Conservation (phyloP, 2,113 vertebrate species). For the Redunca redunca region DNA sequence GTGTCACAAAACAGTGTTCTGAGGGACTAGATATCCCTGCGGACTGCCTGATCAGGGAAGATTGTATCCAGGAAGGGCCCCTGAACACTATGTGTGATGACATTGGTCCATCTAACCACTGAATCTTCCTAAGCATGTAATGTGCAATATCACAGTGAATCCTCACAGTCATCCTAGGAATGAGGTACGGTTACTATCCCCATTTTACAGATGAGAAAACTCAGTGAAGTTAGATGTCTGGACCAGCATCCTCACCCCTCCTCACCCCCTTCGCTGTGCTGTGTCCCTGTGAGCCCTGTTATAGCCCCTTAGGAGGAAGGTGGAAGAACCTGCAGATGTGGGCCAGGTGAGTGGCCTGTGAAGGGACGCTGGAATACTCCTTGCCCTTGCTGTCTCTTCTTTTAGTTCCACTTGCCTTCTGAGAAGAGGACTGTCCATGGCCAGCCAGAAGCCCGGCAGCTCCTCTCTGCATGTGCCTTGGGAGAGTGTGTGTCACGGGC, state of each 20-base stretch:
- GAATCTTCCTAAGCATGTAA: fast-evolving
- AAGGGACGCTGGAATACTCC: not conserved
- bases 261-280: fast-evolving
- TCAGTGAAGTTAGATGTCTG: not conserved
- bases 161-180: fast-evolving
- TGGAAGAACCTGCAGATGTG: no score
- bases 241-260: no score
- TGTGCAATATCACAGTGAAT: not conserved
- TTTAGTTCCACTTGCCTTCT: not conserved
- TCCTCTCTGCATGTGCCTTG: not conserved
- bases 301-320: not conserved
- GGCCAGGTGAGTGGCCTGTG: not conserved
- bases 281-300: not conserved
- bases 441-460: not conserved
- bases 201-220: not conserved
- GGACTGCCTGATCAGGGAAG: not conserved
- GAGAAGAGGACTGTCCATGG: not conserved
- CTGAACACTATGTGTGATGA: fast-evolving
- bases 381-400: not conserved
- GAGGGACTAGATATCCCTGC: fast-evolving
- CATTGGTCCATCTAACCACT: no score
- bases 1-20: not conserved
- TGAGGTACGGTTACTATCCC: not conserved
- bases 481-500: fast-evolving
- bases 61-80: not conserved